These are phyloP conservation scores for Sarcophaga subvicina DNA, from an alignment of 2,888 invertebrate genomes.

Conservation along the genomic window DNA sequence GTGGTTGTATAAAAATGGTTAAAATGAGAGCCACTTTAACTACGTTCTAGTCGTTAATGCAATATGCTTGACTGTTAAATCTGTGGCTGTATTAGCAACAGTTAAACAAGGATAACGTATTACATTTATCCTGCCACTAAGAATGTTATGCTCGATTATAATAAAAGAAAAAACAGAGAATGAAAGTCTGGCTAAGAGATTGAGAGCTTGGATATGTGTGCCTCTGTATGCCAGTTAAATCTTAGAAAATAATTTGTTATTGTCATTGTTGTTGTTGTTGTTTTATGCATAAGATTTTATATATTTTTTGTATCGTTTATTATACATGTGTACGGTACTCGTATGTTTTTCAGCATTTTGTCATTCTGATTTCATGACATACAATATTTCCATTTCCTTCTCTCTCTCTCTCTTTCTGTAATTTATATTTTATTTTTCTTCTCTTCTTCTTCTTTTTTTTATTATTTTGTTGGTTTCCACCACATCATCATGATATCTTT, in stretches of 20 bases:
- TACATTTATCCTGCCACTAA: no score
- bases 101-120: conserved; percentile 16
- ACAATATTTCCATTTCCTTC: neutral
- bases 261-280: no score
- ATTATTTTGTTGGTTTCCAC: conserved; percentile 1
- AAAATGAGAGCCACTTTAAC: no score
- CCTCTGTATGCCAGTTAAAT: conserved; percentile 1
- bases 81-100: conserved; percentile 57
- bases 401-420: neutral
- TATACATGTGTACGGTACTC: no score
- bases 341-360: neutral
- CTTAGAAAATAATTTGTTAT: conserved; percentile 33
- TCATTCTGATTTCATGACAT: neutral
- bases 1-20: no score
- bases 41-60: conserved; percentile 32
- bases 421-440: conserved; percentile 2
- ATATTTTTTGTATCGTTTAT: no score
- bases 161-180: no score
- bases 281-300: no score
- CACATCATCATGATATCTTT: conserved; percentile 26
- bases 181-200: no score
- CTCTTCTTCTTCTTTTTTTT: no score
- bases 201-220: neutral
- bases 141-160: no score
- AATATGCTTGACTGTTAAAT: conserved; percentile 56